phyloP scores from a whole-genome alignment of 2,113 vertebrate species.

The Epinephelus fuscoguttatus region DNA sequence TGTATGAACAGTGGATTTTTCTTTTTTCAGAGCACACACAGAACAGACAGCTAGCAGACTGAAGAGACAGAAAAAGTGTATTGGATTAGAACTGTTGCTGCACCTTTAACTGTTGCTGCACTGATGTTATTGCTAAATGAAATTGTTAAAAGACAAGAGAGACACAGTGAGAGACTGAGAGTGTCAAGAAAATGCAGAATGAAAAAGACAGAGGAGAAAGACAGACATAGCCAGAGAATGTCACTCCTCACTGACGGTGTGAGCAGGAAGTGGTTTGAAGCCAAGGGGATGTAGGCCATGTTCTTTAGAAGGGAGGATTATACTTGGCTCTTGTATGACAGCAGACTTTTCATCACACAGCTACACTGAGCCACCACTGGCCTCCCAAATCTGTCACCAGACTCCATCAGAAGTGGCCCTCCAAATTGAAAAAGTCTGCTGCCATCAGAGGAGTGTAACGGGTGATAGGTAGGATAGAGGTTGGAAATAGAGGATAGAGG shows the following conservation, averaged over 20 bases:
- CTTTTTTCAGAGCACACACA: no score
- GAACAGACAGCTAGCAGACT: no score
- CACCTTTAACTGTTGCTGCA: not conserved
- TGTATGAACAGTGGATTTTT: no score
- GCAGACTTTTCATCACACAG: slow-evolving; percentile 74
- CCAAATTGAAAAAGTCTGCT: slow-evolving; percentile 82
- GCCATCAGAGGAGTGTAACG: slow-evolving; percentile 55
- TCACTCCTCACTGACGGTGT: slow-evolving; percentile 45
- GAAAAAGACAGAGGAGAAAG: slow-evolving; percentile 38
- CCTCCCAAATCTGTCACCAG: slow-evolving; percentile 80
- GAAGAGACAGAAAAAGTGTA: no score
- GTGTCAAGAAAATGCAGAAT: slow-evolving; percentile 20
- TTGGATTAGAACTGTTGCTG: no score
- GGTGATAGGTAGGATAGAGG: slow-evolving; percentile 28
- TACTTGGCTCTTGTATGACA: slow-evolving; percentile 76
- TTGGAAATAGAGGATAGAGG: slow-evolving; percentile 21
- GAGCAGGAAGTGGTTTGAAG: slow-evolving; percentile 60
- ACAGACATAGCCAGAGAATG: slow-evolving; percentile 23
- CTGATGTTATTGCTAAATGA: not conserved
- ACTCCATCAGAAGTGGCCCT: slow-evolving; percentile 75
- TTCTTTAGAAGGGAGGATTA: slow-evolving; percentile 72
- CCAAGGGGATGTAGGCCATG: slow-evolving; percentile 64
- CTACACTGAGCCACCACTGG: slow-evolving; percentile 67
- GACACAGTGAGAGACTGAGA: not conserved
- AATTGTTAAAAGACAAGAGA: not conserved